A percentile compares a stretch with the other conserved stretches of the same genome.
phyloP scores from a whole-genome alignment of 2,888 invertebrate species.

The Synanthedon andrenaeformis region DNA sequence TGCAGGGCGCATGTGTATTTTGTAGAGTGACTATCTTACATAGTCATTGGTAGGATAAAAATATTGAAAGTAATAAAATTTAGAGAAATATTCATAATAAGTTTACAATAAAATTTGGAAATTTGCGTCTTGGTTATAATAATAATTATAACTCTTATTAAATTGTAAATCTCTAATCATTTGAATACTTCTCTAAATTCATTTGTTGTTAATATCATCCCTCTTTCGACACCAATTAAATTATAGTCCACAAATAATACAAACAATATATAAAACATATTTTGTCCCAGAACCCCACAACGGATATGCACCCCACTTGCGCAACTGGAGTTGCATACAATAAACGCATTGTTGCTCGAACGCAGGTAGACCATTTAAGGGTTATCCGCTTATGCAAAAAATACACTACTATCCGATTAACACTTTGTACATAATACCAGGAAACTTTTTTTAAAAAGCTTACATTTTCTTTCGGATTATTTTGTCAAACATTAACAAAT shows the following conservation, averaged over 20 bases:
- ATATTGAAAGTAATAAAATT: no score
- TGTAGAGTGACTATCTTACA: conserved; percentile 25
- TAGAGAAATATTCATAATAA: no score
- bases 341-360: conserved; percentile 30
- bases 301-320: conserved; percentile 38
- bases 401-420: conserved; percentile 59
- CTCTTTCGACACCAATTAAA: background rate
- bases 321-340: conserved; percentile 39
- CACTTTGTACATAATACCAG: conserved; percentile 45
- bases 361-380: conserved; percentile 58
- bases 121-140: no score
- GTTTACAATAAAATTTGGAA: no score
- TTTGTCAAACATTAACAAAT: conserved; percentile 9
- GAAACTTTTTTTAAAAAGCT: conserved; percentile 36
- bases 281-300: conserved; percentile 15
- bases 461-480: conserved; percentile 9
- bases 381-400: conserved; percentile 70
- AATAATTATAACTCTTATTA: no score
- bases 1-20: conserved; percentile 31
- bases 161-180: no score
- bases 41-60: no score
- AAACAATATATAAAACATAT: conserved; percentile 17
- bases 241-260: conserved; percentile 6
- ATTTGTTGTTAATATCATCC: no score
- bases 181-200: no score